Percentiles rank a stretch among this genome's conserved stretches.
Evolutionary conservation across 2,888 invertebrate species (phyloP).

Genomic region (Lasioglossum pauxillum): DNA sequence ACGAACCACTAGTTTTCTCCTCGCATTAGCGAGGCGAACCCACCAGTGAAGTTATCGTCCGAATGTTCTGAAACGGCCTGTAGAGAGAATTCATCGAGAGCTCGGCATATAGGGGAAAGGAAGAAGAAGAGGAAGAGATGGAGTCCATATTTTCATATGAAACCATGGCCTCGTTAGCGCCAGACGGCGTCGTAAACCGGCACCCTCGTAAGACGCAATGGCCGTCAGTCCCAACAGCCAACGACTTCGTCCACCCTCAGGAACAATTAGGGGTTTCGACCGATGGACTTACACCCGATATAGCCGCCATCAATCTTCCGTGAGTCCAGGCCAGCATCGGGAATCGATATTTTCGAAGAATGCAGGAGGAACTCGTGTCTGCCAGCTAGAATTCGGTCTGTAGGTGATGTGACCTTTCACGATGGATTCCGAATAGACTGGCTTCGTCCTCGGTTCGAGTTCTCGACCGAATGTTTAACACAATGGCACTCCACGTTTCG

Average conservation of each 20-base stretch:
- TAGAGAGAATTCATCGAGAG: neutral
- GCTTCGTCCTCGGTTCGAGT: neutral
- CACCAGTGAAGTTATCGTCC: neutral
- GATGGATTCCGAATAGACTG: neutral
- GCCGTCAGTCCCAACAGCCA: conserved; percentile 5
- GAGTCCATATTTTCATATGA: conserved; percentile 9
- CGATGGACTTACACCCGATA: conserved; percentile 15
- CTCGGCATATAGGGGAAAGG: neutral
- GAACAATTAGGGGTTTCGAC: conserved; percentile 17
- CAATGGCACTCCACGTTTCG: neutral
- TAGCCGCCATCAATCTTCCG: conserved; percentile 15
- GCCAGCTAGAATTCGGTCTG: neutral
- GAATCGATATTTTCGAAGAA: conserved; percentile 14
- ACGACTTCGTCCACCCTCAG: conserved; percentile 5
- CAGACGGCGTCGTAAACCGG: conserved; percentile 14
- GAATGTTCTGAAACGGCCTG: neutral
- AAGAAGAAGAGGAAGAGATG: neutral
- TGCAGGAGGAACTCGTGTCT: neutral
- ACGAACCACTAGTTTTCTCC: neutral
- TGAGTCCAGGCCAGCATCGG: conserved; percentile 4
- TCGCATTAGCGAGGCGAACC: neutral
- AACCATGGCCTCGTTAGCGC: conserved; percentile 10
- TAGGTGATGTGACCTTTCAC: neutral
- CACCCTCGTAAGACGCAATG: neutral
- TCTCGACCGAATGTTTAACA: neutral